Evolutionary conservation across 2,888 invertebrate genomes (phyloP), one percentile per base, ranked within the genome.

Genomic region (Sinhomidia bicolor): DNA sequence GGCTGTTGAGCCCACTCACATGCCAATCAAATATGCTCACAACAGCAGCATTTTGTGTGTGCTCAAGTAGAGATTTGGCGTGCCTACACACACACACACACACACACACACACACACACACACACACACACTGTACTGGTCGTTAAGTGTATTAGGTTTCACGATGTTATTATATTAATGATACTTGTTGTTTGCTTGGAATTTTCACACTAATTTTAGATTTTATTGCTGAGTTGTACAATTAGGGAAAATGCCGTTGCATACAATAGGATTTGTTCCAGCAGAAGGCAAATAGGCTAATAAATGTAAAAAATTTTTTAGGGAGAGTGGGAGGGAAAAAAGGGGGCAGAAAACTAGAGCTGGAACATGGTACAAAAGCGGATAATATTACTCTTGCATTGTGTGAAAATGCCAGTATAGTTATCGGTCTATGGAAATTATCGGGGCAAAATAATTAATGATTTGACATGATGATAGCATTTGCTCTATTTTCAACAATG

Each of bases 221-320:
- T 79, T 83, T 89, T 80, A 89, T 80, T 85, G 88, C 74, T 17
- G 51, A 36, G 5, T 36, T 51, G 80, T 85, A n/a, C n/a, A 85
- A 89, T 85, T 85, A 88, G 84, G 57, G 80, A 76, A 76, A 76
- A 6, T 76, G 29, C 36, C 14, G 17, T 14, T 51, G 47, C 1
- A 26, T 7, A 0, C n/a, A 1, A 29, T 36, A 71, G 41, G 14
- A 47, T 47, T 47, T 76, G n/a, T 6, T 36, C 26, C 14, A 76
- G 26, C 51, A 71, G 9, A 41, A 71, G 29, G 65, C 23, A 12
- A 65, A 32, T 29, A 32, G 29, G 65, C 20, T 71, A 29, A 29
- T 4, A 65, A 32, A 6, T 12, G n/a, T n/a, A 3, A 14, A 10
- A 4, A 20, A 17, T 57, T 17, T 2, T 9, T 14, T 5, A n/a